Percentiles rank a stretch among this genome's conserved stretches.
Conservation (phyloP, 2,888 invertebrate species). For the Hypomecis atomaria region DNA sequence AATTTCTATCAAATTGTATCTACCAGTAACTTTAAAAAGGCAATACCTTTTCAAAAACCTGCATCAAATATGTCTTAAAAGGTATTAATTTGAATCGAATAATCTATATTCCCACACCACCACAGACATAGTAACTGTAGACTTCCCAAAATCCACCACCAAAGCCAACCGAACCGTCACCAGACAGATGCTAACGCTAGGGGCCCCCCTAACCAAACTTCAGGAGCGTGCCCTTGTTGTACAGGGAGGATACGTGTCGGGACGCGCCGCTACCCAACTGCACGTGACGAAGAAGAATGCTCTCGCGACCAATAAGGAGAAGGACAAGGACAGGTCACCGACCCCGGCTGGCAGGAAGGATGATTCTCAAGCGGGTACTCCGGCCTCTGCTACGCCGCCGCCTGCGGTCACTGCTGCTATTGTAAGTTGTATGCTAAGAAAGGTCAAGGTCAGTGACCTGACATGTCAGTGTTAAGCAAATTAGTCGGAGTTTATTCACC, state of each 20-base stretch:
- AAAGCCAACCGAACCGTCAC: constrained; percentile 65
- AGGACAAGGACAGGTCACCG: constrained; percentile 77
- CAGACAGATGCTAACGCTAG: constrained; percentile 78
- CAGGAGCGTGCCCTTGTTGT: constrained; percentile 88
- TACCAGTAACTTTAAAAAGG: too few species aligned
- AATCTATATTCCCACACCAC: neutral
- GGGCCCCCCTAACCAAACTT: constrained; percentile 82
- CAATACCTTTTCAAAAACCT: too few species aligned
- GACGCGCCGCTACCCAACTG: constrained; percentile 86
- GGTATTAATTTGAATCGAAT: neutral
- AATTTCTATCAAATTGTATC: too few species aligned
- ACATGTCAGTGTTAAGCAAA: neutral
- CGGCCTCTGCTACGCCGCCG: constrained; percentile 65
- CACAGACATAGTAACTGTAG: neutral
- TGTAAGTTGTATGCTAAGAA: constrained; percentile 52
- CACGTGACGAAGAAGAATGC: constrained; percentile 92
- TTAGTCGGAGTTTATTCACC: neutral
- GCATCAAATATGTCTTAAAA: too few species aligned
- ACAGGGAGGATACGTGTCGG: constrained; percentile 87
- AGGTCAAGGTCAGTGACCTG: neutral
- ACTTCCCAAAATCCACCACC: constrained; percentile 18
- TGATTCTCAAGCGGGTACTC: constrained; percentile 57
- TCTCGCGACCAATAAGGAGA: constrained; percentile 81
- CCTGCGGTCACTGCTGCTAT: constrained; percentile 68
- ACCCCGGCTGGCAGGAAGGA: constrained; percentile 54